Evolutionary conservation across 2,113 vertebrate species (phyloP).

Genomic region (Brachyistius frenatus): DNA sequence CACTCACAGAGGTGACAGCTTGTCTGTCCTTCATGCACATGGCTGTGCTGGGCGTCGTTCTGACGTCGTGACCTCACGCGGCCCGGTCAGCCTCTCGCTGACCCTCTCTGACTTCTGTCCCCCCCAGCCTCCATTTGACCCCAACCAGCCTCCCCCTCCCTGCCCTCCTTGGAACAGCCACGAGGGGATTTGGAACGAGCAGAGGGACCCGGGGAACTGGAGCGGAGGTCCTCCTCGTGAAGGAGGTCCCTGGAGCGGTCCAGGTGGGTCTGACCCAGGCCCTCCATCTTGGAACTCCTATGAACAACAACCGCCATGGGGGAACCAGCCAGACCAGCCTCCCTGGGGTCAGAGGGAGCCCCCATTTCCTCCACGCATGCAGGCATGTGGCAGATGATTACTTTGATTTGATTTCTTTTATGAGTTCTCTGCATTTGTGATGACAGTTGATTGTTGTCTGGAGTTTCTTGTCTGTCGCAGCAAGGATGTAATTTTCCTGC

Average conservation of each 20-base stretch:
- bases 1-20: no score
- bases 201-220: constrained; percentile 94
- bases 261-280: constrained; percentile 87
- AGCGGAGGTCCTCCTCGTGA: constrained; percentile 90
- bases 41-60: no score
- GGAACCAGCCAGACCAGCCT: constrained; percentile 93
- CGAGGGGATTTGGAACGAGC: constrained; percentile 96
- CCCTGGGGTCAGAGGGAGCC: constrained; percentile 97
- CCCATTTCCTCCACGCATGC: constrained; percentile 92
- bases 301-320: constrained; percentile 94
- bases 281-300: constrained; percentile 92
- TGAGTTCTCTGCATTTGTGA: background rate
- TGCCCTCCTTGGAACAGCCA: constrained; percentile 98
- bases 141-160: constrained; percentile 91
- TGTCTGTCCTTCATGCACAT: no score
- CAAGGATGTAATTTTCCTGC: background rate
- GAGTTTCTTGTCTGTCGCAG: background rate
- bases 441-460: background rate
- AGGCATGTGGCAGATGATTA: constrained; percentile 53
- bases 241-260: constrained; percentile 86
- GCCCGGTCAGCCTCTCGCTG: no score
- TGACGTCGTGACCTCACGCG: no score
- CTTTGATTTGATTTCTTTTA: background rate
- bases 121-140: constrained; percentile 85
- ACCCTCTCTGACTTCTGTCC: background rate